Base-by-base conservation (phyloP, 2,888 invertebrate species). In the Penaeus monodon region DNA sequence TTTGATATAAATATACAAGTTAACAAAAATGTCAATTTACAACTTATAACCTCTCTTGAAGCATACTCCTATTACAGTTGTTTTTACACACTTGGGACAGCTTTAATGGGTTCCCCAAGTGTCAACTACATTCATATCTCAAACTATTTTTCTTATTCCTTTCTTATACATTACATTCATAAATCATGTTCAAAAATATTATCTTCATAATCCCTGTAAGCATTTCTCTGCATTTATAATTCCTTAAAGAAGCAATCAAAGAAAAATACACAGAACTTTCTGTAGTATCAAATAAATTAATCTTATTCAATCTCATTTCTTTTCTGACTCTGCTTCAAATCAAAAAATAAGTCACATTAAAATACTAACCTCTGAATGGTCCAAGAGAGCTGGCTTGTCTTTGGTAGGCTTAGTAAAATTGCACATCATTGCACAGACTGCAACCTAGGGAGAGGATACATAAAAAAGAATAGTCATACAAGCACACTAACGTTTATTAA, bases 321-420 rank as follows among this genome's bases (percentile, higher is more conserved):
- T 22, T 38, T 38, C 14, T 2, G 1, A 33, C 1, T 76, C 17
- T 20, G 10, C 17, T 10, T 2, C 29, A n/a, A 33, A 24, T 20
- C 76, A 24, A 38, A 38, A 38, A 8, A 44, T 14, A n/a, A 22
- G 33, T 29, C 8, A n/a, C 27, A 33, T 27, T 14, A 14, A 22
- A 24, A 27, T 0, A 81, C 84, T 22, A 38, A 89, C 89, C 92
- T 93, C 93, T 91, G 93, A 92, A 90, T 93, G 93, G 83, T 92
- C 92, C 38, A 94, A 91, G n/a, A 94, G 91, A 17, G 93, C 92
- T 1, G 93, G 93, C 88, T 92, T 92, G 81, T 92, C 93, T 29
- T 90, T 91, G 38, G 92, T 93, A 29, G 93, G 93, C 89, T 93
- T 93, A 44, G 93, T 93, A 91, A 94, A 93, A 91, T 94, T 94